phyloP scores from a whole-genome alignment of 2,888 invertebrate genomes.

The Aleiodes leptofemur region DNA sequence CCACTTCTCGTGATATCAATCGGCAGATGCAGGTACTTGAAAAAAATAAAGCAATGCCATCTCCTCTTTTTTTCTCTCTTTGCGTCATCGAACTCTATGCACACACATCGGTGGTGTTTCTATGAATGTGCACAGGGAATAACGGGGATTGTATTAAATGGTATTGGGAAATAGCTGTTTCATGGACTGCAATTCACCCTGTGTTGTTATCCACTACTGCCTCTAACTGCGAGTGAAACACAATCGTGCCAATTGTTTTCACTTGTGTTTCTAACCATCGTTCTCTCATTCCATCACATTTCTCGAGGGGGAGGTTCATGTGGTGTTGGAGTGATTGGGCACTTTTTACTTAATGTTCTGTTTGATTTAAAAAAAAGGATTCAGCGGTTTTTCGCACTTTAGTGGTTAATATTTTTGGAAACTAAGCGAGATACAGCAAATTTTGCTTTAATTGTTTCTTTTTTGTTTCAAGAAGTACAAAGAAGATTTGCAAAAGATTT shows the following conservation, averaged over 20 bases:
- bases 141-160: slow-evolving; percentile 19
- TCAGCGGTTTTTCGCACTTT: too few species aligned
- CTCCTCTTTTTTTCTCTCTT: not conserved
- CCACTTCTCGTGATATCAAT: slow-evolving; percentile 16
- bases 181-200: slow-evolving; percentile 25
- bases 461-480: too few species aligned
- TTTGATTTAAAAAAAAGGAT: too few species aligned
- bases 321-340: too few species aligned
- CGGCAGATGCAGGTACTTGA: slow-evolving; percentile 37
- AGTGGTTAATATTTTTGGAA: too few species aligned
- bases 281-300: slow-evolving; percentile 14
- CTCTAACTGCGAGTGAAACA: slow-evolving; percentile 54
- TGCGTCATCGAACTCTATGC: slow-evolving; percentile 6
- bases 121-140: slow-evolving; percentile 39
- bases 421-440: too few species aligned
- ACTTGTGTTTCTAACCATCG: slow-evolving; percentile 49
- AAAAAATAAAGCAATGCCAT: not conserved
- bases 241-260: slow-evolving; percentile 67
- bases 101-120: slow-evolving; percentile 13
- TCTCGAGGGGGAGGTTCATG: not conserved
- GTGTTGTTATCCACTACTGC: not conserved
- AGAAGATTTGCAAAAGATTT: too few species aligned
- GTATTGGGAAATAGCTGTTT: slow-evolving; percentile 19
- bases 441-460: too few species aligned
- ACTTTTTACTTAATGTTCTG: too few species aligned